Evolutionary conservation across 2,888 invertebrate genomes (phyloP).

Genomic region (Luperina testacea): DNA sequence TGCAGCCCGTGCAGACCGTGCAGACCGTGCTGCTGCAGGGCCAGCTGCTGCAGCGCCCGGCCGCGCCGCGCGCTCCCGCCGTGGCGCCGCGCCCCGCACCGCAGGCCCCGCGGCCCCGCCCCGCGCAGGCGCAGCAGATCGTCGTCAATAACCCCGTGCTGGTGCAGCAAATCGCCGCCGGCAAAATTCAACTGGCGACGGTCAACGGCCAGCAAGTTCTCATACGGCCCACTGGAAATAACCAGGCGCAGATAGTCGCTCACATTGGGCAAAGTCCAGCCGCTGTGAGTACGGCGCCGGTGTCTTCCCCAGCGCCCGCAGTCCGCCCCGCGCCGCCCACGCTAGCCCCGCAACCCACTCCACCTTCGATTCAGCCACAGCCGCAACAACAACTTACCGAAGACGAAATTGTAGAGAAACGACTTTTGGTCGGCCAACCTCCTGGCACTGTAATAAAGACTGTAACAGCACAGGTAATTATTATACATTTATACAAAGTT

Average conservation of each 20-base stretch:
- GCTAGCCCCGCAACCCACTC: constrained; percentile 65
- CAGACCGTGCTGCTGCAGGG: constrained; percentile 68
- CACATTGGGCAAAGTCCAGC: constrained; percentile 91
- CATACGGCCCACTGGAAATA: constrained; percentile 94
- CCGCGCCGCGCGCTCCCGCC: constrained; percentile 71
- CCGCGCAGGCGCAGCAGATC: constrained; percentile 91
- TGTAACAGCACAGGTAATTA: constrained; percentile 93
- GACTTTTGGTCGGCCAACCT: constrained; percentile 94
- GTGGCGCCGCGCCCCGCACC: constrained; percentile 72
- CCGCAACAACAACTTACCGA: constrained; percentile 80
- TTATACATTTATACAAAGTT: constrained; percentile 11
- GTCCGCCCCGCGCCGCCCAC: constrained; percentile 65
- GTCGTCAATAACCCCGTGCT: constrained; percentile 94
- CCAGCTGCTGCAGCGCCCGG: constrained; percentile 70
- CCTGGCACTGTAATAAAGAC: constrained; percentile 96
- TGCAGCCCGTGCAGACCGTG: constrained; percentile 64
- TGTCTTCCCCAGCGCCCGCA: constrained; percentile 66
- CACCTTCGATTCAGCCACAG: constrained; percentile 54
- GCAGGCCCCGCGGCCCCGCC: constrained; percentile 76
- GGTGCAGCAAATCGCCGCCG: constrained; percentile 95
- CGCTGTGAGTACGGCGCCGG: constrained; percentile 64
- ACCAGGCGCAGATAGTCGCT: constrained; percentile 94
- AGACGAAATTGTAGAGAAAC: constrained; percentile 92
- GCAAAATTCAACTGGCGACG: constrained; percentile 95
- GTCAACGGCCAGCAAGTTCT: constrained; percentile 96